Evolutionary conservation across 1,140 invertebrate genomes (phyloP).

Genomic region (Eurosta solidaginis): DNA sequence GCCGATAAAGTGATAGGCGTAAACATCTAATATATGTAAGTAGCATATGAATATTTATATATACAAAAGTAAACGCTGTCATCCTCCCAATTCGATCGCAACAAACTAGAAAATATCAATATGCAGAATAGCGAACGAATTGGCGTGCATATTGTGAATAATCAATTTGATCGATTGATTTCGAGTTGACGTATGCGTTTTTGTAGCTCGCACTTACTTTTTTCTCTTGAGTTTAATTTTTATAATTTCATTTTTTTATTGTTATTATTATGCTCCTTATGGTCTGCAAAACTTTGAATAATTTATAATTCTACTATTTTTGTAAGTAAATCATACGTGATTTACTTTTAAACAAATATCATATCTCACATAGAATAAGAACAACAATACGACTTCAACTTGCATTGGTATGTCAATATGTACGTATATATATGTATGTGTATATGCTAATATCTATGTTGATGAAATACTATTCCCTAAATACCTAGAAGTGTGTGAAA

Average conservation of each 20-base stretch:
- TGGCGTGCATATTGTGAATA: constrained; percentile 21
- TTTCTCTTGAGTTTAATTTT: neutral
- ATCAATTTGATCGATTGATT: constrained; percentile 23
- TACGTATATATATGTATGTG: too few species aligned
- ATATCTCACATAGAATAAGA: neutral
- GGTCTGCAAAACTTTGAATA: constrained; percentile 20
- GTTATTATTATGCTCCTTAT: constrained; percentile 12
- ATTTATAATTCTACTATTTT: neutral
- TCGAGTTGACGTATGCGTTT: constrained; percentile 8
- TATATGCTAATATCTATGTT: too few species aligned
- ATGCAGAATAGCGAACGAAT: neutral
- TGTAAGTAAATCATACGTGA: constrained; percentile 1
- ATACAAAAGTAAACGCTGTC: neutral
- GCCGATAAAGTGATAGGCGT: too few species aligned
- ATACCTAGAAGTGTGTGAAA: too few species aligned
- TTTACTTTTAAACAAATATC: neutral
- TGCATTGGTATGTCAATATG: too few species aligned
- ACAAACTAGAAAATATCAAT: constrained; percentile 4
- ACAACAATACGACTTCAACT: too few species aligned
- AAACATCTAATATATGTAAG: too few species aligned
- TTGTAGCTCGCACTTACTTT: neutral
- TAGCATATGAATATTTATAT: neutral
- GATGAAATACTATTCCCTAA: too few species aligned
- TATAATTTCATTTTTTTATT: neutral
- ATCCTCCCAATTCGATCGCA: neutral